Evolutionary conservation across 2,888 invertebrate genomes (phyloP).

Genomic region (Hypomecis atomaria): DNA sequence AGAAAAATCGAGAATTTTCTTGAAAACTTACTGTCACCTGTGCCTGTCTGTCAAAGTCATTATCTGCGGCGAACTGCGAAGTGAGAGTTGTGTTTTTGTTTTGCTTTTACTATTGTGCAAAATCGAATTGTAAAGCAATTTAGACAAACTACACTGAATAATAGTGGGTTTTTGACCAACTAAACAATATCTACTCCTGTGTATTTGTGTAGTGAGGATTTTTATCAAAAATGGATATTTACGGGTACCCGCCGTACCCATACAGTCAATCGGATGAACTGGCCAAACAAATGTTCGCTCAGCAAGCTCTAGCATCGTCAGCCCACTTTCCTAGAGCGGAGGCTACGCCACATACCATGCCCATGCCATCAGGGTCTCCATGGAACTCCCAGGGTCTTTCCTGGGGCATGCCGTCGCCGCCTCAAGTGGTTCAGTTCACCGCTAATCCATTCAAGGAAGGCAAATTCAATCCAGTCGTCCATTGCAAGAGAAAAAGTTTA

Average conservation of each 20-base stretch:
- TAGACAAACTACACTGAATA: neutral
- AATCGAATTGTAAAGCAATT: too few relatives aligned
- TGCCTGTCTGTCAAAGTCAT: neutral
- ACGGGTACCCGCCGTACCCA: constrained; percentile 66
- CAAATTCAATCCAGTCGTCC: constrained; percentile 56
- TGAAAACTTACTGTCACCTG: too few relatives aligned
- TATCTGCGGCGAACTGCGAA: neutral
- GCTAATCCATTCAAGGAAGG: constrained; percentile 59
- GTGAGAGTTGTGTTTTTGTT: constrained; percentile 1
- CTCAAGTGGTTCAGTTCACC: constrained; percentile 78
- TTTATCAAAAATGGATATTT: constrained; percentile 67
- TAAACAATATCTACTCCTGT: neutral
- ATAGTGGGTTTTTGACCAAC: neutral
- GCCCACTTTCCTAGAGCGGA: constrained; percentile 54
- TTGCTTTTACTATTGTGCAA: constrained; percentile 4
- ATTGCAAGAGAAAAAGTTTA: constrained; percentile 77
- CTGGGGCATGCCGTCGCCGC: constrained; percentile 79
- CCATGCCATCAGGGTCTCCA: constrained; percentile 71
- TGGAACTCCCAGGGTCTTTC: constrained; percentile 83
- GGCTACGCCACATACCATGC: constrained; percentile 67
- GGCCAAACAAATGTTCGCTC: constrained; percentile 72
- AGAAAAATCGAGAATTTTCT: too few relatives aligned
- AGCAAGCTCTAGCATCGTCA: constrained; percentile 65
- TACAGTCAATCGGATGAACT: constrained; percentile 72
- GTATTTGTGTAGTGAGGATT: neutral